These are phyloP conservation scores for Hipposideros larvatus DNA, from an alignment of 2,797 vertebrate genomes.

Conservation along the genomic window DNA sequence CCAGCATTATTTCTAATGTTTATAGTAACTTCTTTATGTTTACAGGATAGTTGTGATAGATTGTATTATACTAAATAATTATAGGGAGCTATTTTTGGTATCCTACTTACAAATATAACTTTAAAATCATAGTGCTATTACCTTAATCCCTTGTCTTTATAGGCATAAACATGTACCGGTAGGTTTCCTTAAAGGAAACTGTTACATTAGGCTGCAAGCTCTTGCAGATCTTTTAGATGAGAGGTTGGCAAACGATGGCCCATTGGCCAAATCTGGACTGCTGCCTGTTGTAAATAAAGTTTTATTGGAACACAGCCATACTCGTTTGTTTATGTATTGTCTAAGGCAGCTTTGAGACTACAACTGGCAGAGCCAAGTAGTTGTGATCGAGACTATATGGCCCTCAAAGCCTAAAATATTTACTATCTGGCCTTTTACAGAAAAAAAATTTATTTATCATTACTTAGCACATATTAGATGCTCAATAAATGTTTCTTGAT, in stretches of 20 bases:
- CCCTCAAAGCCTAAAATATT: constrained; percentile 50
- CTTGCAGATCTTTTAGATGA: constrained; percentile 1
- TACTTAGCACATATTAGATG: not conserved
- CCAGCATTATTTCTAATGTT: not conserved
- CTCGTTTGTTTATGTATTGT: not conserved
- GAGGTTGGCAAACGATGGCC: not conserved
- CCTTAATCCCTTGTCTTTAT: not conserved
- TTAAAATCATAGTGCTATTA: not conserved
- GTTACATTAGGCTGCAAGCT: not conserved
- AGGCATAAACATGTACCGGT: not conserved
- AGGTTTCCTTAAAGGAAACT: constrained; percentile 44
- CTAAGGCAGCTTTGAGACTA: not conserved
- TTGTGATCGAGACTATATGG: not conserved
- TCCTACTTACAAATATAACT: not conserved
- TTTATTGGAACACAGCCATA: not conserved
- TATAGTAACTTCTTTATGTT: not conserved
- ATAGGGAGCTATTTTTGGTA: constrained; percentile 3
- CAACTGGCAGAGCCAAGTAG: not conserved
- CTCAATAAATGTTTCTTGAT: not conserved
- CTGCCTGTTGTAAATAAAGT: not conserved
- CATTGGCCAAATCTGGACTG: not conserved
- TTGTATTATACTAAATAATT: not conserved
- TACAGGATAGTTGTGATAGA: not conserved
- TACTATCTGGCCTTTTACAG: not conserved
- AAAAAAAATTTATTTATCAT: not conserved